These are phyloP conservation scores for Drosophila ohnishii DNA, from an alignment of 1,140 invertebrate species.

Conservation along the genomic window DNA sequence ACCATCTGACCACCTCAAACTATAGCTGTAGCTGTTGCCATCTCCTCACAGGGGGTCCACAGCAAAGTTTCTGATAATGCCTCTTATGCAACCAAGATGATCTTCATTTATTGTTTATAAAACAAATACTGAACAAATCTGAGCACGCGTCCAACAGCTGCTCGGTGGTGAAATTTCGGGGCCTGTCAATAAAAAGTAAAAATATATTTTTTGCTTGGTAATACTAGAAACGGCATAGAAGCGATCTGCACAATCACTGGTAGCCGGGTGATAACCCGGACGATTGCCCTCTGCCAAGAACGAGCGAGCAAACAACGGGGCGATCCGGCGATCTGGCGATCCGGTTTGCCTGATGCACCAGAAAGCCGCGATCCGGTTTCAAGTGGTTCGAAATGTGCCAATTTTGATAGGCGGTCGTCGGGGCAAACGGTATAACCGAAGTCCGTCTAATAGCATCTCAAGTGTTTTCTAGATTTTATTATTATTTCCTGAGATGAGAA, in stretches of 20 bases:
- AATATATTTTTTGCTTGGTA: constrained; percentile 18
- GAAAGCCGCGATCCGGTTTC: constrained; percentile 54
- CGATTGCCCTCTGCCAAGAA: constrained; percentile 51
- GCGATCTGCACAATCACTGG: constrained; percentile 27
- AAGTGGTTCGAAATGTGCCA: constrained; percentile 61
- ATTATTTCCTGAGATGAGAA: constrained; percentile 32
- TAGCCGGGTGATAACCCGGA: constrained; percentile 41
- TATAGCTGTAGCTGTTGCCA: constrained; percentile 3
- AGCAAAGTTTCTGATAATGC: constrained; percentile 16
- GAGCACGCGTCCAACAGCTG: constrained; percentile 49
- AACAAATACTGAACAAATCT: constrained; percentile 6
- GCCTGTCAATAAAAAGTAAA: constrained; percentile 22
- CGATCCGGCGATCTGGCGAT: constrained; percentile 53
- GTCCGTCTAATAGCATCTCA: constrained; percentile 36
- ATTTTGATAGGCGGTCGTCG: constrained; percentile 59
- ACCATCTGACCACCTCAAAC: constrained; percentile 17
- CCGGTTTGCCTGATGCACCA: constrained; percentile 51
- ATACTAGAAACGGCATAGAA: not conserved
- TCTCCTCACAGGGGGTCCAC: constrained; percentile 13
- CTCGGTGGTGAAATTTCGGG: constrained; percentile 37
- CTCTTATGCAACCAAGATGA: constrained; percentile 32
- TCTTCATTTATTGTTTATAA: constrained; percentile 2
- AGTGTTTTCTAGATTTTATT: constrained; percentile 49
- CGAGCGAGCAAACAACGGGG: constrained; percentile 25
- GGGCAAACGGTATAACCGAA: constrained; percentile 35